phyloP scores from a whole-genome alignment of 92 coral and sea anemone species.

The Umimayanthus kanabou region DNA sequence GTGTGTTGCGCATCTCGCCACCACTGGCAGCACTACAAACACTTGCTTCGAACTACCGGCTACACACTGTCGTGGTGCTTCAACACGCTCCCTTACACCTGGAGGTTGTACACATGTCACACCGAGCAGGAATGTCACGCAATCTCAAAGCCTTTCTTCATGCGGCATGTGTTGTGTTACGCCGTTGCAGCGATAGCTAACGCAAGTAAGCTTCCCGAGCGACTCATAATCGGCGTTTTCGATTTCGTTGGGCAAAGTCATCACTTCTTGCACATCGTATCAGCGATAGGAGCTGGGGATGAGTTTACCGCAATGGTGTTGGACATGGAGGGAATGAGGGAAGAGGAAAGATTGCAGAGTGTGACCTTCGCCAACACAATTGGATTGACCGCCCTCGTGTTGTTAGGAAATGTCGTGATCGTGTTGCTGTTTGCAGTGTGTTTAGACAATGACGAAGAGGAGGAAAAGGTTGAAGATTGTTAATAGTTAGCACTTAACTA shows the following conservation, averaged over 20 bases:
- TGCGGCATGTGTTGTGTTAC: conserved; percentile 80
- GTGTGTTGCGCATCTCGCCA: conserved; percentile 94
- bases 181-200: conserved; percentile 86
- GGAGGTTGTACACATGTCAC: conserved; percentile 68
- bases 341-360: conserved; percentile 46
- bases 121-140: conserved; percentile 66
- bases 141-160: conserved; percentile 72
- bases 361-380: conserved; percentile 73
- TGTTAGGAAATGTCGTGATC: conserved; percentile 69
- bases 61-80: conserved; percentile 69
- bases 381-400: conserved; percentile 61
- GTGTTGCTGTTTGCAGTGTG: conserved; percentile 76
- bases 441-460: conserved; percentile 63
- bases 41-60: conserved; percentile 77
- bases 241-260: conserved; percentile 94
- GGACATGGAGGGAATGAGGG: conserved; percentile 79
- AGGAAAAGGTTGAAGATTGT: conserved; percentile 43
- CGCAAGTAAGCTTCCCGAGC: conserved; percentile 81
- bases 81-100: conserved; percentile 79
- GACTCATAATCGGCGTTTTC: conserved; percentile 84
- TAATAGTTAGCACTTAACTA: not conserved
- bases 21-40: conserved; percentile 76
- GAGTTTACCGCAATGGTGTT: conserved; percentile 73
- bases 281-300: conserved; percentile 82
- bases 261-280: conserved; percentile 92